These are phyloP conservation scores for Sorex fumeus DNA, from an alignment of 2,113 vertebrate species.

Conservation along the genomic window DNA sequence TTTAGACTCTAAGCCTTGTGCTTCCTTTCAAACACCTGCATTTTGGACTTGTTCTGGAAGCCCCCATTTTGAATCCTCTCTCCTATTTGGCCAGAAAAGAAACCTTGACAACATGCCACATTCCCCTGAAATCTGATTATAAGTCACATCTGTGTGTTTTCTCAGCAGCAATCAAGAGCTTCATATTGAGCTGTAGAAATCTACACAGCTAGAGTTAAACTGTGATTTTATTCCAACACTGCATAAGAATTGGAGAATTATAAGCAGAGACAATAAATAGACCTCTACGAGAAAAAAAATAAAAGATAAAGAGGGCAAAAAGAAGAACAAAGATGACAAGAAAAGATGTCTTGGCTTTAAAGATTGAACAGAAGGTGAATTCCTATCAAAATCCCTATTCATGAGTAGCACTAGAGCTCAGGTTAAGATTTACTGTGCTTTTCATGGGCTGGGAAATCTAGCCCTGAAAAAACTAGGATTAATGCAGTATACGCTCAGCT, in stretches of 20 bases:
- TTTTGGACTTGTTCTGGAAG: slow-evolving; percentile 13
- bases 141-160: slow-evolving; percentile 37
- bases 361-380: background rate
- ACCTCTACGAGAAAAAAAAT: slow-evolving; percentile 15
- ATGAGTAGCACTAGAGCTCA: background rate
- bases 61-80: slow-evolving; percentile 41
- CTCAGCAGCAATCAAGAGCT: slow-evolving; percentile 6
- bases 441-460: background rate
- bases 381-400: background rate
- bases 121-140: slow-evolving; percentile 63
- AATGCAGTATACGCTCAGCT: background rate
- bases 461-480: background rate
- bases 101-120: slow-evolving; percentile 31
- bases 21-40: slow-evolving; percentile 49
- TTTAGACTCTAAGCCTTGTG: background rate
- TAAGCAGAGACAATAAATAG: slow-evolving; percentile 11
- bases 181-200: slow-evolving; percentile 13
- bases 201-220: slow-evolving; percentile 29
- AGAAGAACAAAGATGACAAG: background rate
- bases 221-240: slow-evolving; percentile 55
- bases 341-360: background rate
- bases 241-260: slow-evolving; percentile 24
- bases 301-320: background rate
- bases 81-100: slow-evolving; percentile 58
- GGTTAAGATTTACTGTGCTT: background rate